Evolutionary conservation across 2,888 invertebrate species (phyloP).

Genomic region (Erynnis tages): DNA sequence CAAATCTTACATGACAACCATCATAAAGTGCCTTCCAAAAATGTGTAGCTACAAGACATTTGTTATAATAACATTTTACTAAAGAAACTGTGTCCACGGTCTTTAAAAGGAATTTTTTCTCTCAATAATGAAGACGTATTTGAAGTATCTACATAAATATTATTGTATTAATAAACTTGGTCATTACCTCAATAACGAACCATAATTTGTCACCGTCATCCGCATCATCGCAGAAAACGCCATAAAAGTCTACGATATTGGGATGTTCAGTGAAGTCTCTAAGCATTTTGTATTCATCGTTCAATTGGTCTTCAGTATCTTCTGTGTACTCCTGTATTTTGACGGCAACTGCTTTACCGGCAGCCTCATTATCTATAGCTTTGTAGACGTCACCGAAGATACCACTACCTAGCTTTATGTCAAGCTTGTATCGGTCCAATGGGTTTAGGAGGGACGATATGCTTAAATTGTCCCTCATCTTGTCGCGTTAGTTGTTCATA

Average conservation of each 20-base stretch:
- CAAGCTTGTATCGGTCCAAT: constrained; percentile 86
- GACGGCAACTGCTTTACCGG: constrained; percentile 88
- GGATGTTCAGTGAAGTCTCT: constrained; percentile 87
- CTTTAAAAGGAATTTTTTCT: too few species aligned
- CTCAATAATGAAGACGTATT: too few species aligned
- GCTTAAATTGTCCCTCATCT: constrained; percentile 76
- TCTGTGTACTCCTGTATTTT: constrained; percentile 89
- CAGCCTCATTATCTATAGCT: constrained; percentile 85
- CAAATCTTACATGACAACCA: background rate
- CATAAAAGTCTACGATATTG: constrained; percentile 93
- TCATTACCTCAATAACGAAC: constrained; percentile 93
- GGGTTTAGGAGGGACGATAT: constrained; percentile 88
- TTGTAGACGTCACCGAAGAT: constrained; percentile 89
- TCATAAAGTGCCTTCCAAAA: too few species aligned
- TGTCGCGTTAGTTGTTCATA: constrained; percentile 35
- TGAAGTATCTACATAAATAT: too few species aligned
- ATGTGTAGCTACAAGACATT: too few species aligned
- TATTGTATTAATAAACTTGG: background rate
- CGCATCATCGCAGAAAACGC: constrained; percentile 88
- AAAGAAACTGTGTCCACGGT: too few species aligned
- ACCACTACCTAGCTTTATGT: constrained; percentile 86
- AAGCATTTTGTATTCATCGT: constrained; percentile 92
- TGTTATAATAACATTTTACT: too few species aligned
- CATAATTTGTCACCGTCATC: constrained; percentile 88
- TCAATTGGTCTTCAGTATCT: constrained; percentile 85